phyloP scores from a whole-genome alignment of 2,113 vertebrate genomes.

The Hippolais icterina region DNA sequence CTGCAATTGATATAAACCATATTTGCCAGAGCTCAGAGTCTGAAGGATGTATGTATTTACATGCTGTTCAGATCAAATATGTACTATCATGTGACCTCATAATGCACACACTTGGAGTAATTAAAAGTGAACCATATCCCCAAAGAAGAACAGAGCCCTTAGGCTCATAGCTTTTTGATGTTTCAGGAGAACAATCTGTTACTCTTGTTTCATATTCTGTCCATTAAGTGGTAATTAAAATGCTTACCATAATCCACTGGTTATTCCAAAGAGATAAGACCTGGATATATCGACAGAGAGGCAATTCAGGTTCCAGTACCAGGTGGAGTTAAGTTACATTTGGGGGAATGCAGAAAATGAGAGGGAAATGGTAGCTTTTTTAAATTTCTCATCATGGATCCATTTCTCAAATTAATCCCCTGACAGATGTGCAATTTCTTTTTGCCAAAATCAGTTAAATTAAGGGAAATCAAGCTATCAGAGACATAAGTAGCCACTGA shows the following conservation, averaged over 20 bases:
- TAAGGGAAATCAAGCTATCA: not conserved
- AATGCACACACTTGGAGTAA: not conserved
- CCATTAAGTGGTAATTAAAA: not conserved
- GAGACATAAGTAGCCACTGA: not conserved
- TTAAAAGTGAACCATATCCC: not conserved
- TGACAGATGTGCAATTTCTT: not conserved
- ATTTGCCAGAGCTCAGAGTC: not conserved
- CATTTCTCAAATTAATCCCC: not conserved
- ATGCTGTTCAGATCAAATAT: not conserved
- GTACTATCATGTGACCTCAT: accelerated
- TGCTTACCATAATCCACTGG: not conserved
- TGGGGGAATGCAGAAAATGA: not conserved
- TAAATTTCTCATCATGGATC: not conserved
- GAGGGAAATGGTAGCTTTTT: not conserved
- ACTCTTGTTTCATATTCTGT: not conserved
- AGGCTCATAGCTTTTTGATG: not conserved
- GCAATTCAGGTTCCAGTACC: not conserved
- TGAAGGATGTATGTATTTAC: not conserved
- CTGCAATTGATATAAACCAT: not conserved
- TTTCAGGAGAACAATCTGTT: not conserved
- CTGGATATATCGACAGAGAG: not conserved
- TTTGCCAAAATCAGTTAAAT: not conserved
- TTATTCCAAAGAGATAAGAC: not conserved
- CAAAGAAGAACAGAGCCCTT: not conserved
- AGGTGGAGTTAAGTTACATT: not conserved